phyloP scores from a whole-genome alignment of 2,888 invertebrate species.

The Automeris io region DNA sequence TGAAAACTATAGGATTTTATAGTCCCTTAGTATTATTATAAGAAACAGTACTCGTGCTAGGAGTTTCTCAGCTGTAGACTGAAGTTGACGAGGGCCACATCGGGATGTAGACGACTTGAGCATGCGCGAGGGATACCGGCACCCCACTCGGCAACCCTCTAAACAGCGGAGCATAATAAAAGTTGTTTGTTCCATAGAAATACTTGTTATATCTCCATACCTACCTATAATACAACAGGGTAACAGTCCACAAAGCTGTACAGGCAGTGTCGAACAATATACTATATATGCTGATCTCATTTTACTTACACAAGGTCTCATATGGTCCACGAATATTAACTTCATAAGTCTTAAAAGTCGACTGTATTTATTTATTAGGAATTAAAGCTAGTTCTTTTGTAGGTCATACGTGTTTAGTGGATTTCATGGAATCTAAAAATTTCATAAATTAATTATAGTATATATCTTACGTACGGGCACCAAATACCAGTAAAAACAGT shows the following conservation, averaged over 20 bases:
- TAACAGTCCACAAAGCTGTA: conserved; percentile 9
- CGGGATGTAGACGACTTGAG: conserved; percentile 47
- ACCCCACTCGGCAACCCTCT: conserved; percentile 51
- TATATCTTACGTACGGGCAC: no score
- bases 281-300: not conserved
- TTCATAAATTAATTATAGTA: no score
- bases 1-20: conserved; percentile 58
- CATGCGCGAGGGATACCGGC: conserved; percentile 57
- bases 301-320: not conserved
- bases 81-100: conserved; percentile 52
- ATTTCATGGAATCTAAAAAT: no score
- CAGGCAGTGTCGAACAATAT: not conserved
- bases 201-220: no score
- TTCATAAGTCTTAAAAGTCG: not conserved
- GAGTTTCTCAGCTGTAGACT: conserved; percentile 58
- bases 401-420: no score
- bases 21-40: conserved; percentile 43
- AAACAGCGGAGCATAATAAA: conserved; percentile 34
- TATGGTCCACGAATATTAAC: no score
- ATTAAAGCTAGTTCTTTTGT: no score
- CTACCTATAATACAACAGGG: conserved; percentile 7
- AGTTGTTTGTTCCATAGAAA: conserved; percentile 35
- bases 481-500: no score
- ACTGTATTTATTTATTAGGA: not conserved
- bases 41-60: conserved; percentile 30